Evolutionary conservation across 2,113 vertebrate species (phyloP).

Genomic region (crab-eating macaque (Macaca fascicularis)): DNA sequence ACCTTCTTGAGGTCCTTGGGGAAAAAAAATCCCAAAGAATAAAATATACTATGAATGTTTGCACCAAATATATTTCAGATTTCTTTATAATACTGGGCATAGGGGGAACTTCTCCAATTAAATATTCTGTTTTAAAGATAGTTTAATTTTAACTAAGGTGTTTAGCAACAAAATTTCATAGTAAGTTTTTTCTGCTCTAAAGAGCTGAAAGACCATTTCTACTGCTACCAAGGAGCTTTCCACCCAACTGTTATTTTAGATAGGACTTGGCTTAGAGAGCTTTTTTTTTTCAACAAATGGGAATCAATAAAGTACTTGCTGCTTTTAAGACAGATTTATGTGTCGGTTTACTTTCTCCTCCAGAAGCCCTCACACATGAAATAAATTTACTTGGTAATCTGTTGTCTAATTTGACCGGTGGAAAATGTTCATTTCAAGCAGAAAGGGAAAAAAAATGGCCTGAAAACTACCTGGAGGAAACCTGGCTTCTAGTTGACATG

Average conservation of each 20-base stretch:
- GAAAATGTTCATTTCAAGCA: conserved; percentile 36
- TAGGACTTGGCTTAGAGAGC: background rate
- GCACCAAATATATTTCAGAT: background rate
- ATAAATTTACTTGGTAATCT: conserved; percentile 56
- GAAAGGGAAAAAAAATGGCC: background rate
- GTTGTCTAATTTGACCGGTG: conserved; percentile 30
- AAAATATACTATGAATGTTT: background rate
- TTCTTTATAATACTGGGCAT: background rate
- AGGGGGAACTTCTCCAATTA: background rate
- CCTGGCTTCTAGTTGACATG: background rate
- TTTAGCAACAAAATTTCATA: background rate
- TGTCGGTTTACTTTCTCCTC: conserved; percentile 18
- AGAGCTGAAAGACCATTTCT: background rate
- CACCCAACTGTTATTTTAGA: background rate
- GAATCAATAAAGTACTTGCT: conserved; percentile 49
- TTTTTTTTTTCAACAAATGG: background rate
- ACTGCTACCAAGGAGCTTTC: background rate
- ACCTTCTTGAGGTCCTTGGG: background rate
- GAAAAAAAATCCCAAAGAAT: background rate
- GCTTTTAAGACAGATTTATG: conserved; percentile 58
- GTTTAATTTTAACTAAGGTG: background rate
- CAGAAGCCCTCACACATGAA: background rate
- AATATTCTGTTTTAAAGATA: conserved; percentile 1
- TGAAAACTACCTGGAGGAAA: background rate
- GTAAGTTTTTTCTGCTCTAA: background rate